Evolutionary conservation across 2,113 vertebrate species (phyloP).

Genomic region (Chlorodrepanis virens): DNA sequence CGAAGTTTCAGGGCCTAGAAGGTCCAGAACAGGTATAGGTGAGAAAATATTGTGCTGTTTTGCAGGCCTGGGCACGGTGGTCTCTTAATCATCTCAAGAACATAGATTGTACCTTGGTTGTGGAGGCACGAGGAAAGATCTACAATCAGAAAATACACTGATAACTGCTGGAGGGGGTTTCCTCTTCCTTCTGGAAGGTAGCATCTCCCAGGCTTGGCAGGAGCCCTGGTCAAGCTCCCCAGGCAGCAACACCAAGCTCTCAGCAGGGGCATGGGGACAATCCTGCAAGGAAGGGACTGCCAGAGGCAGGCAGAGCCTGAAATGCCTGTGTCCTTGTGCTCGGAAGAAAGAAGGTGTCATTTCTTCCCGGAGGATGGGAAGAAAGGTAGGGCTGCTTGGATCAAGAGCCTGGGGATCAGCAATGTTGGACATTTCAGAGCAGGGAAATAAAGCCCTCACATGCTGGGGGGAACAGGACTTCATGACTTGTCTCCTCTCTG

Average conservation of each 20-base stretch:
- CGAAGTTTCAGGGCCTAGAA: background rate
- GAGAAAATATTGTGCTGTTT: background rate
- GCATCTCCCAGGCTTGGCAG: background rate
- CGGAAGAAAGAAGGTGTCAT: background rate
- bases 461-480: background rate
- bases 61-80: background rate
- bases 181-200: background rate
- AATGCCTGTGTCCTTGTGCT: background rate
- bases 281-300: background rate
- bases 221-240: fast-evolving
- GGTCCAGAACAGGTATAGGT: background rate
- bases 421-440: background rate
- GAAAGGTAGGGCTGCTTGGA: background rate
- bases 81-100: background rate
- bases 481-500: background rate
- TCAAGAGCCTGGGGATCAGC: background rate
- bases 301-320: background rate
- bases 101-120: background rate
- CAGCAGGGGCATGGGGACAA: background rate
- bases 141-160: background rate
- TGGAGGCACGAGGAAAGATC: background rate
- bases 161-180: background rate
- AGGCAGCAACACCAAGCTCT: background rate
- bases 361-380: background rate
- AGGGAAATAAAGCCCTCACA: fast-evolving